Evolutionary conservation across 2,113 vertebrate genomes (phyloP).

Genomic region (Dicaeum eximium): DNA sequence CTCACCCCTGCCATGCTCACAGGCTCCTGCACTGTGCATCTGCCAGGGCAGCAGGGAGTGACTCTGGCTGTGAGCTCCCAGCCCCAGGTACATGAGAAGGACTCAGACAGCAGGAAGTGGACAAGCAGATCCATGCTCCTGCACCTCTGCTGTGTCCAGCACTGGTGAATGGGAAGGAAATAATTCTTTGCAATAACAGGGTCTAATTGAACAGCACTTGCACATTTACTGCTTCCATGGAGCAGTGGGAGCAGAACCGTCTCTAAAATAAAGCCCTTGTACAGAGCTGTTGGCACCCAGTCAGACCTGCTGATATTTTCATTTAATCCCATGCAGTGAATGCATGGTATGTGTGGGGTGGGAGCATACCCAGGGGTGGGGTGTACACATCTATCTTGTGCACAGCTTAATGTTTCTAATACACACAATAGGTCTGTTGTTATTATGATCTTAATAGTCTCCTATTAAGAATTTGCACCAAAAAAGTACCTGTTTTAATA

Average conservation of each 20-base stretch:
- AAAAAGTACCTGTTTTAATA: neutral
- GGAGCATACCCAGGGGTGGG: neutral
- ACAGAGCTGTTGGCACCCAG: neutral
- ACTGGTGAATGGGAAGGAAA: neutral
- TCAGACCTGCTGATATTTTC: neutral
- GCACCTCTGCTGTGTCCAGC: neutral
- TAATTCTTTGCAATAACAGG: neutral
- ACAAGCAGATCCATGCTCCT: neutral
- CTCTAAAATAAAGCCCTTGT: neutral
- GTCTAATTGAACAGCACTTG: neutral
- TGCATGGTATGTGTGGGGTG: neutral
- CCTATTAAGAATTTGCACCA: neutral
- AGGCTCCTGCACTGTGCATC: neutral
- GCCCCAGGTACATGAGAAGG: neutral
- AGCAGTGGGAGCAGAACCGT: neutral
- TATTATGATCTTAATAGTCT: neutral
- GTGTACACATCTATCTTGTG: neutral
- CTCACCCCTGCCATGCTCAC: rapidly evolving
- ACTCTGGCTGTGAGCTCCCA: neutral
- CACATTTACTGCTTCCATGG: neutral
- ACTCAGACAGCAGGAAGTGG: neutral
- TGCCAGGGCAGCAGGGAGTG: neutral
- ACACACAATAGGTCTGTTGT: rapidly evolving
- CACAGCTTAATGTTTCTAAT: neutral
- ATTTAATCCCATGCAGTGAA: neutral